These are phyloP conservation scores for Tineola bisselliella DNA, from an alignment of 2,888 invertebrate species.

Conservation along the genomic window DNA sequence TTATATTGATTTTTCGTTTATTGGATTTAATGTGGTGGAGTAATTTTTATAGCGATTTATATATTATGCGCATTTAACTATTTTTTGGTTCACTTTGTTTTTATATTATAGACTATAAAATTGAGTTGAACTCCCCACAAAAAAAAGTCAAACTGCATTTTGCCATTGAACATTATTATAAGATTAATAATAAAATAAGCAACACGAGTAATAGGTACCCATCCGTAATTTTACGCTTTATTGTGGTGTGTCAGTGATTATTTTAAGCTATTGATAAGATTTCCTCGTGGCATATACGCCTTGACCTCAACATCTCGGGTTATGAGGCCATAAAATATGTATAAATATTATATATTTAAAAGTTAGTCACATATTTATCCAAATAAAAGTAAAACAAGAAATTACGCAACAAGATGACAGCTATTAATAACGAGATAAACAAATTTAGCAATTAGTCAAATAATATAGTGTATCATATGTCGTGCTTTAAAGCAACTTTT, in stretches of 20 bases:
- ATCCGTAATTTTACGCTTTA: not conserved
- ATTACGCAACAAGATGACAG: too few relatives aligned
- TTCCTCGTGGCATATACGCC: not conserved
- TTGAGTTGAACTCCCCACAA: not conserved
- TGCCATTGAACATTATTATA: not conserved
- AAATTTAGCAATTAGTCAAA: too few relatives aligned
- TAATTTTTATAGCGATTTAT: not conserved
- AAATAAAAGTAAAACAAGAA: too few relatives aligned
- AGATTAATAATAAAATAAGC: not conserved
- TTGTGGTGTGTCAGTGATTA: not conserved
- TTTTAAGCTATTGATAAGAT: slow-evolving; percentile 1
- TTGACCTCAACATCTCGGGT: not conserved
- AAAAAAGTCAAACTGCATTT: not conserved
- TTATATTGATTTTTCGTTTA: not conserved
- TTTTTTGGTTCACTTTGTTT: not conserved
- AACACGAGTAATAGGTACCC: not conserved
- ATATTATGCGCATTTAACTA: not conserved
- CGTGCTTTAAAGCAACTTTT: too few relatives aligned
- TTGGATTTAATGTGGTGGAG: not conserved
- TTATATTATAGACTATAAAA: not conserved
- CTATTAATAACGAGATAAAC: too few relatives aligned
- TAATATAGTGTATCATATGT: too few relatives aligned
- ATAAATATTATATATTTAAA: not conserved
- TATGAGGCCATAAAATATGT: not conserved
- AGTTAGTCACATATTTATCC: too few relatives aligned